Evolutionary conservation across 2,113 vertebrate genomes (phyloP).

Genomic region (Pontoporia blainvillei): DNA sequence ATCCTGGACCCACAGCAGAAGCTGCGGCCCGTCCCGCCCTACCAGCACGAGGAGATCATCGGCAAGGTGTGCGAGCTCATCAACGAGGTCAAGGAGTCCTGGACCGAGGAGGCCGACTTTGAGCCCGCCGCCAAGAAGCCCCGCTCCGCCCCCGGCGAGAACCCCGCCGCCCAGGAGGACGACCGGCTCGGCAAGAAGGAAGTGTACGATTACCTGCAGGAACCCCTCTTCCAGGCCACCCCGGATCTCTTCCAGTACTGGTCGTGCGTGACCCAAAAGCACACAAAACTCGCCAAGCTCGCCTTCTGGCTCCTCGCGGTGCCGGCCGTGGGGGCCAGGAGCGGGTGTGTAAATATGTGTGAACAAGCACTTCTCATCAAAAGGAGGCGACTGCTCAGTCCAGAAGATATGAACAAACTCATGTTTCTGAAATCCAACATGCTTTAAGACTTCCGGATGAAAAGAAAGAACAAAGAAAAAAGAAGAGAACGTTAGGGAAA

Average conservation of each 20-base stretch:
- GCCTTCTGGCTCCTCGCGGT: slow-evolving; percentile 98
- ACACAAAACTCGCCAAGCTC: slow-evolving; percentile 92
- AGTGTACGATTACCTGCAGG: slow-evolving; percentile 88
- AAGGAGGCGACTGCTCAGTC: slow-evolving; percentile 92
- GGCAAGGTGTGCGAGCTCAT: slow-evolving; percentile 95
- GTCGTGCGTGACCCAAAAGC: slow-evolving; percentile 95
- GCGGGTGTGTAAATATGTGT: slow-evolving; percentile 93
- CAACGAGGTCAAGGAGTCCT: slow-evolving; percentile 87
- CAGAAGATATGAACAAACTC: slow-evolving; percentile 99
- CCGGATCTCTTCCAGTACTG: slow-evolving; percentile 98
- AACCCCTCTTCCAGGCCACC: slow-evolving; percentile 87
- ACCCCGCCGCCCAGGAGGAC: slow-evolving; percentile 80
- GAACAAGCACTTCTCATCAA: slow-evolving; percentile 96
- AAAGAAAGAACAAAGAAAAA: slow-evolving; percentile 64
- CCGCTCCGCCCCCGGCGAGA: slow-evolving; percentile 80
- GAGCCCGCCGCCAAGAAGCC: slow-evolving; percentile 90
- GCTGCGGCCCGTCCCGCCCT: slow-evolving; percentile 92
- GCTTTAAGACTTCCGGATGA: slow-evolving; percentile 85
- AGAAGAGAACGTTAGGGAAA: slow-evolving; percentile 56
- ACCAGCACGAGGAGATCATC: slow-evolving; percentile 98
- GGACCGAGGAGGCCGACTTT: slow-evolving; percentile 87
- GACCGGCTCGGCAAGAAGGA: slow-evolving; percentile 92
- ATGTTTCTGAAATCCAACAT: slow-evolving; percentile 99
- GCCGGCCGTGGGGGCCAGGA: slow-evolving; percentile 93
- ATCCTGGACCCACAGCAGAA: slow-evolving; percentile 97